Evolutionary conservation across 2,888 invertebrate species (phyloP), one percentile per base, ranked within the genome.

Genomic region (Drosophila barbarae): DNA sequence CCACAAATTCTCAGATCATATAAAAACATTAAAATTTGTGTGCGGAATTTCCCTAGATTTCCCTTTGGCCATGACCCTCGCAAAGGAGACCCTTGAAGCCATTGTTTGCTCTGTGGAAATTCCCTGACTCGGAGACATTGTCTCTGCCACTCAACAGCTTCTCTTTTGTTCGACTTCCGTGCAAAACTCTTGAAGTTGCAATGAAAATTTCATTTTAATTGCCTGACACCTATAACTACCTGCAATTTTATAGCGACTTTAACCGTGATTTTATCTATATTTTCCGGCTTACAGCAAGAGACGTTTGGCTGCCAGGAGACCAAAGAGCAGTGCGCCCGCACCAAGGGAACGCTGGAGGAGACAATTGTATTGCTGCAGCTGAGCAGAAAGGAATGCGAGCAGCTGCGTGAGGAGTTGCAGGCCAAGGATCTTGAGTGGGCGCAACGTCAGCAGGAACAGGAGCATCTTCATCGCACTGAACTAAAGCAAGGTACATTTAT

Each of bases 391-490:
- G 79, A 75, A 35, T 89, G 88, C 63, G 84, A 87, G 36, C 84
- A 86, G 60, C 67, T 90, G 52, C 87, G 88, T 15, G 83, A 88
- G 60, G 86, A 89, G 72, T 59, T 90, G 41, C 77, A 75, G 12
- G 86, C 86, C 35, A 88, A 89, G 73, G 89, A 89, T 44, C 54
- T 74, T 28, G 87, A 87, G 46, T 90, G 87, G 66, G 53, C 71
- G 5, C 80, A 83, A 28, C 80, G 85, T 0, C 88, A 89, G 69
- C 81, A 87, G 65, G 88, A 89, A 58, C 63, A 85, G 36, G 86
- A 88, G 36, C 83, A 87, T 23, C 64, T 86, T 54, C 88, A 88
- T 68, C 78, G 84, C 73, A 84, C 84, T 69, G 89, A 90, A 81
- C 64, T 89, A 66, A 84, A 86, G 47, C 89, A 87, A 86, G 88